Percentiles rank a stretch among this genome's conserved stretches.
Evolutionary conservation across 2,113 vertebrate genomes (phyloP).

Genomic region (Prolemur simus): DNA sequence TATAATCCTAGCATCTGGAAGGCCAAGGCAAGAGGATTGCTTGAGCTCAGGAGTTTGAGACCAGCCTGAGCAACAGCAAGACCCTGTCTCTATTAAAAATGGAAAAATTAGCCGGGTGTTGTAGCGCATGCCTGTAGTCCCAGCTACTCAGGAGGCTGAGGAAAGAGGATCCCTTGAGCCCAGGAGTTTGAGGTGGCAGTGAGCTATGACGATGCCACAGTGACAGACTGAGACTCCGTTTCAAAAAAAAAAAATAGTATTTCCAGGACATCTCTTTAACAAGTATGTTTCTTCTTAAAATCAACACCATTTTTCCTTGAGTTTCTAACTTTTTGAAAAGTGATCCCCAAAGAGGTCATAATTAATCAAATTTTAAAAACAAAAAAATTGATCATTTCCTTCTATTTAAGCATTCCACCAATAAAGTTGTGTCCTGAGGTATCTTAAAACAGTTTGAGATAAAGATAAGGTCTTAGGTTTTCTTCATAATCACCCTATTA

Average conservation of each 20-base stretch:
- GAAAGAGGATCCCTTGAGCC: no score
- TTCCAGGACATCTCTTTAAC: conserved; percentile 11
- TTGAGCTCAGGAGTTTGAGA: no score
- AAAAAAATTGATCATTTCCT: not conserved
- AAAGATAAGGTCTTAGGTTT: not conserved
- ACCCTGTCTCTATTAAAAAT: no score
- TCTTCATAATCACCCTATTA: conserved; percentile 39
- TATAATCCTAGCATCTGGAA: no score
- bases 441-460: conserved; percentile 12
- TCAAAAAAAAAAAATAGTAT: not conserved
- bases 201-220: no score
- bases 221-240: no score
- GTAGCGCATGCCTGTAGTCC: no score
- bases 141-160: no score
- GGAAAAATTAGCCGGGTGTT: no score
- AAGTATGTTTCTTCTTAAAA: conserved; percentile 50
- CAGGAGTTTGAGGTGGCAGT: no score
- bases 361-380: not conserved
- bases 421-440: not conserved
- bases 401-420: not conserved
- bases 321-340: conserved; percentile 42
- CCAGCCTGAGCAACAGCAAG: no score
- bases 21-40: no score
- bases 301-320: not conserved
- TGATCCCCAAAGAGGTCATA: not conserved